Conservation (phyloP, 1,140 invertebrate species). For the Conopomorpha cramerella region DNA sequence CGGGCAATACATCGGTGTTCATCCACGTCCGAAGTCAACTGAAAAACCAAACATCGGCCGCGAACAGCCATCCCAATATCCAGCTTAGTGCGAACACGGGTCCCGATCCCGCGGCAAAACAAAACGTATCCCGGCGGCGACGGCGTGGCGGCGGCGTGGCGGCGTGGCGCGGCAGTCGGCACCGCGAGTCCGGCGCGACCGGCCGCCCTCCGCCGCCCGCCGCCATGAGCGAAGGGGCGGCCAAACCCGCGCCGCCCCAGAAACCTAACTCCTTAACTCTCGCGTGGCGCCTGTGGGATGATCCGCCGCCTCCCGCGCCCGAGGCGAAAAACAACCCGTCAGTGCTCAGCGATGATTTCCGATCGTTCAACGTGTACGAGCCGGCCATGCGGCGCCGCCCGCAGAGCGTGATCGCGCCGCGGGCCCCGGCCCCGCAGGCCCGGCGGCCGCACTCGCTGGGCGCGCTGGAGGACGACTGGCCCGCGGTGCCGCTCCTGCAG, state of each 20-base stretch:
- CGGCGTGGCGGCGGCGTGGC: conserved; percentile 15
- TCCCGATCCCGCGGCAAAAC: no score
- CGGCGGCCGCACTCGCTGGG: conserved; percentile 52
- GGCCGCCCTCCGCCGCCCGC: conserved; percentile 19
- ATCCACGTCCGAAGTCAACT: no score
- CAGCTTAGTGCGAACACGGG: no score
- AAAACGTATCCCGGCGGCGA: conserved; percentile 18
- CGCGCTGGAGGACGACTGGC: conserved; percentile 38
- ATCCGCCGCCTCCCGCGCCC: conserved; percentile 45
- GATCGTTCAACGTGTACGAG: conserved; percentile 61
- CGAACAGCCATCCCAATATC: no score
- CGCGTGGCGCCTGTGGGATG: conserved; percentile 34
- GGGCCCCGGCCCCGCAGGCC: conserved; percentile 30
- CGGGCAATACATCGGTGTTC: no score
- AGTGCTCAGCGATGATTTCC: conserved; percentile 50
- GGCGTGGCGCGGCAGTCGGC: conserved; percentile 24
- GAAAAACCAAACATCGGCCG: no score
- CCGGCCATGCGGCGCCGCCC: conserved; percentile 57
- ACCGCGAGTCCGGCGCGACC: conserved; percentile 37
- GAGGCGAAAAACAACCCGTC: conserved; percentile 27
- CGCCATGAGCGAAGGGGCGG: conserved; percentile 46
- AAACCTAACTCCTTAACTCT: conserved; percentile 44
- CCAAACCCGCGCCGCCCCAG: conserved; percentile 47
- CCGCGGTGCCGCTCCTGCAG: conserved; percentile 35
- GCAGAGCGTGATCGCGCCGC: conserved; percentile 53